A percentile compares a stretch with the other conserved stretches of the same genome.
phyloP scores from a whole-genome alignment of 2,113 vertebrate species.

The Perca schrenkii region DNA sequence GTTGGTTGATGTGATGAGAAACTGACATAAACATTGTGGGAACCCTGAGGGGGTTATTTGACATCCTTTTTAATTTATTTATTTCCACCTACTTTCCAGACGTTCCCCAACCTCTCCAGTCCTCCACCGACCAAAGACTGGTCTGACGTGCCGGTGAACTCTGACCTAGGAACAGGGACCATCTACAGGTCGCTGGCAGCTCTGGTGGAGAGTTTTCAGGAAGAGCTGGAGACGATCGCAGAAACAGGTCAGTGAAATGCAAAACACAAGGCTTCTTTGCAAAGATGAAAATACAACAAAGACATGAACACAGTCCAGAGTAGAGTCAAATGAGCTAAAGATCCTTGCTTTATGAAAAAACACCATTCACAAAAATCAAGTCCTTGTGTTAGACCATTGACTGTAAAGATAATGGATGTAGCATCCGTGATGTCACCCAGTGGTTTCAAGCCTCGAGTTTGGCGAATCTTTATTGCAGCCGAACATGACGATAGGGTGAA shows the following conservation, averaged over 20 bases:
- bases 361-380: no score
- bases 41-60: neutral
- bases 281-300: neutral
- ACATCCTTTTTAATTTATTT: neutral
- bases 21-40: neutral
- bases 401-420: no score
- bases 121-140: slow-evolving; percentile 73
- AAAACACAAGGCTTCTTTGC: neutral
- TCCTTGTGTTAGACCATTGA: no score
- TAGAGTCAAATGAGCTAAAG: no score
- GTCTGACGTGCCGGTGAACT: slow-evolving; percentile 64
- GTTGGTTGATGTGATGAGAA: slow-evolving; percentile 40
- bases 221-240: slow-evolving; percentile 63
- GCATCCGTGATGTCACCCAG: no score
- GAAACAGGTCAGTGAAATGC: slow-evolving; percentile 60
- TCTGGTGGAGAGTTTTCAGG: slow-evolving; percentile 70
- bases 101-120: slow-evolving; percentile 46
- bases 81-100: slow-evolving; percentile 48
- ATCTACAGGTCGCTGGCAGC: slow-evolving; percentile 72
- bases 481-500: no score
- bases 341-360: no score
- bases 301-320: neutral
- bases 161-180: slow-evolving; percentile 67
- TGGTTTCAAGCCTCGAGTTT: no score
- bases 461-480: no score